These are phyloP conservation scores for Diadegma fenestrale DNA, from an alignment of 2,888 invertebrate species.

Conservation along the genomic window DNA sequence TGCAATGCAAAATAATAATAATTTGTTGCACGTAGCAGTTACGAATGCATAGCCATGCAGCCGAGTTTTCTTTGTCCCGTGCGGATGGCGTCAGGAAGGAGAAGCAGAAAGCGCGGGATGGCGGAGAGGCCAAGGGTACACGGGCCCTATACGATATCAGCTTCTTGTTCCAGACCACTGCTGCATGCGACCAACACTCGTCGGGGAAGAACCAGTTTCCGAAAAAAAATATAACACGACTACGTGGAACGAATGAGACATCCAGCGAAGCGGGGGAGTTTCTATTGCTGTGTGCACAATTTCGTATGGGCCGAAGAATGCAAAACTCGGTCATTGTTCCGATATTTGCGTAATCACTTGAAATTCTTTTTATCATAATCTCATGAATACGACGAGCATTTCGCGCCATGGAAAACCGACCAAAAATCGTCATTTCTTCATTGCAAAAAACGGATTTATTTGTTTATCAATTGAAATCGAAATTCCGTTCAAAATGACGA, in stretches of 20 bases:
- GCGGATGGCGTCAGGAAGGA: slow-evolving; percentile 80
- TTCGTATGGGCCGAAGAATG: background rate
- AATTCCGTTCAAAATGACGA: background rate
- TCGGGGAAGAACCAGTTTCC: slow-evolving; percentile 75
- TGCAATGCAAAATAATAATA: background rate
- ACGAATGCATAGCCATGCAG: background rate
- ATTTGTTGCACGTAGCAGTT: slow-evolving; percentile 12
- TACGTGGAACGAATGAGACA: slow-evolving; percentile 38
- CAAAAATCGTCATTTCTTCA: too few relatives aligned
- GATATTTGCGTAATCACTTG: background rate
- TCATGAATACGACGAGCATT: background rate
- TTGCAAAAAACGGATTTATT: too few relatives aligned
- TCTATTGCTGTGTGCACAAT: slow-evolving; percentile 14
- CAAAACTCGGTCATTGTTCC: background rate
- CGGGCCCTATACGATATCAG: slow-evolving; percentile 63
- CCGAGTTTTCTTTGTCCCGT: slow-evolving; percentile 63
- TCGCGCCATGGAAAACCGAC: too few relatives aligned
- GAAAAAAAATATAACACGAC: slow-evolving; percentile 63
- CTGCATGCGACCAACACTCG: slow-evolving; percentile 66
- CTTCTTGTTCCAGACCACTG: slow-evolving; percentile 30
- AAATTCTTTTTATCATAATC: background rate
- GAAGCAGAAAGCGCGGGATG: slow-evolving; percentile 69
- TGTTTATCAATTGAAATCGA: too few relatives aligned
- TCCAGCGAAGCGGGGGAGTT: slow-evolving; percentile 50
- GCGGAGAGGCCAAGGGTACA: slow-evolving; percentile 79